Conservation (phyloP, 2,113 vertebrate genomes). For the Microcebus jonahi region DNA sequence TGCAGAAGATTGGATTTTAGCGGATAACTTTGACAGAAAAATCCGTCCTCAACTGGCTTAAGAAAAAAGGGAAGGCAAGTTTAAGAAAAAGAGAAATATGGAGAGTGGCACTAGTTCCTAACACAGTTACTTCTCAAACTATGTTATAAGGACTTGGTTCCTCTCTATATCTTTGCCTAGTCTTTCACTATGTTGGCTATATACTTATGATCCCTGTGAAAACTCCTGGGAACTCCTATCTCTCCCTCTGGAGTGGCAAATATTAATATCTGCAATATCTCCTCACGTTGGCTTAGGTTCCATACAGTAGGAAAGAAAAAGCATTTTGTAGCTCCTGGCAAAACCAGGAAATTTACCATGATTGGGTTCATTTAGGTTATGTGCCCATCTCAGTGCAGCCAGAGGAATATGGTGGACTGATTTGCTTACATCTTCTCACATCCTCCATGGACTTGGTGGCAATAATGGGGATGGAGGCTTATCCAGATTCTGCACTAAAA, state of each 20-base stretch:
- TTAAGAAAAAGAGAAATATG: neutral
- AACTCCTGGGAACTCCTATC: neutral
- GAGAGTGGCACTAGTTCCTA: neutral
- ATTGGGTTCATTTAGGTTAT: neutral
- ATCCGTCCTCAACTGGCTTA: neutral
- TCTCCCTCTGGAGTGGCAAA: neutral
- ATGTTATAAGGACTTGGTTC: neutral
- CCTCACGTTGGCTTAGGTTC: neutral
- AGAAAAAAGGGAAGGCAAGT: neutral
- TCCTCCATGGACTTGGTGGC: neutral
- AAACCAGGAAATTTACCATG: neutral
- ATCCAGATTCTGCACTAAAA: neutral
- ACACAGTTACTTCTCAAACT: neutral
- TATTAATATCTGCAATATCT: neutral
- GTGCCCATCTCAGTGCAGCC: neutral
- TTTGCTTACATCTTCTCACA: neutral
- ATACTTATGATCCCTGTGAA: neutral
- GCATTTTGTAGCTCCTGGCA: neutral
- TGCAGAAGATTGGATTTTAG: neutral
- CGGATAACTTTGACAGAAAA: constrained; percentile 8
- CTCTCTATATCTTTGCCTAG: neutral
- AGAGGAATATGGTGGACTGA: neutral
- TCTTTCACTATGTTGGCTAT: neutral
- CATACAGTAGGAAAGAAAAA: neutral
- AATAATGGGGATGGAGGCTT: no score